Percentiles rank a stretch among this genome's conserved stretches.
These are phyloP conservation scores for Ictalurus furcatus DNA, from an alignment of 2,113 vertebrate species.

Conservation along the genomic window DNA sequence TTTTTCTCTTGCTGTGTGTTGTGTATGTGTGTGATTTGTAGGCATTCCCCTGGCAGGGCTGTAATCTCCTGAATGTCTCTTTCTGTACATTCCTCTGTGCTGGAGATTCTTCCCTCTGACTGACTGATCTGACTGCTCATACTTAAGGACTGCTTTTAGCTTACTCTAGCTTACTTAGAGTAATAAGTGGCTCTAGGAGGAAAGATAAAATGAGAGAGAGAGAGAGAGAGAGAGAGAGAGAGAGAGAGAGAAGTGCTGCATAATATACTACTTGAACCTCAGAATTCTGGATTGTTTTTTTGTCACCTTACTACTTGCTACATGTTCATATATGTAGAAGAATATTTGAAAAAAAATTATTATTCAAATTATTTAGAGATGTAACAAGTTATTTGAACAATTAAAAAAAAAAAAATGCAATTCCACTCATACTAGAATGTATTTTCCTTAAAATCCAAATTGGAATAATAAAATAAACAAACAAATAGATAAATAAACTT, in stretches of 20 bases:
- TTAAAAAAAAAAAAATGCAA: too few relatives aligned
- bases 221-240: neutral
- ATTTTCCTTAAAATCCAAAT: neutral
- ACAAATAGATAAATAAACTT: neutral
- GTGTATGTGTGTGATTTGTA: constrained; percentile 16
- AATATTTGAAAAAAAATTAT: too few relatives aligned
- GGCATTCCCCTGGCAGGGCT: constrained; percentile 42
- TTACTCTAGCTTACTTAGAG: neutral
- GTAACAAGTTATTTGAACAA: too few relatives aligned
- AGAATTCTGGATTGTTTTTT: neutral
- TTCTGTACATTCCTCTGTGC: constrained; percentile 29
- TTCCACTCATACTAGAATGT: too few relatives aligned
- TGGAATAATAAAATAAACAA: neutral
- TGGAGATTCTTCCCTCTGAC: constrained; percentile 8
- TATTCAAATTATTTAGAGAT: neutral
- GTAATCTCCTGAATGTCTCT: constrained; percentile 32
- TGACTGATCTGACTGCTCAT: neutral
- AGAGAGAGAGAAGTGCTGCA: neutral
- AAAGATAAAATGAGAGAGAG: neutral
- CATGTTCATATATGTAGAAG: neutral
- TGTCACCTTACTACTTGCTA: neutral
- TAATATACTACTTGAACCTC: neutral
- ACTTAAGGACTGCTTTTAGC: neutral
- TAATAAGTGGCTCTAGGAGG: neutral
- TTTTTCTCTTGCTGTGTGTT: neutral